phyloP scores from a whole-genome alignment of 2,888 invertebrate species.

The Morpho helenor region DNA sequence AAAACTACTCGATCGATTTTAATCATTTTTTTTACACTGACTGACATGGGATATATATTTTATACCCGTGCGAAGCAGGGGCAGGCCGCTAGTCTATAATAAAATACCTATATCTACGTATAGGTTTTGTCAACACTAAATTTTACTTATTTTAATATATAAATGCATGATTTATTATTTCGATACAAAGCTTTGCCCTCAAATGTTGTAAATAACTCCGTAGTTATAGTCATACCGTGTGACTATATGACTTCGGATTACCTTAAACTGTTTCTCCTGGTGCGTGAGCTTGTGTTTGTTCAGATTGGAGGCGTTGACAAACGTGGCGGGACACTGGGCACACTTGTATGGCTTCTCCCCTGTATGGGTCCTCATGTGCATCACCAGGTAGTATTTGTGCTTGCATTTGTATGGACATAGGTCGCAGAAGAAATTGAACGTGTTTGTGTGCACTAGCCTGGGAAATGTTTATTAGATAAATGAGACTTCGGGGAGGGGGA shows the following conservation, averaged over 20 bases:
- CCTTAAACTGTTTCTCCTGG: constrained; percentile 71
- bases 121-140: too few relatives aligned
- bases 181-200: too few relatives aligned
- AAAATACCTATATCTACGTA: too few relatives aligned
- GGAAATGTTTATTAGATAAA: background rate
- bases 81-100: too few relatives aligned
- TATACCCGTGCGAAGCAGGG: too few relatives aligned
- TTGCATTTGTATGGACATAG: constrained; percentile 73
- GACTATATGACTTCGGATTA: constrained; percentile 25
- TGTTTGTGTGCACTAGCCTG: constrained; percentile 70
- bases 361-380: constrained; percentile 79
- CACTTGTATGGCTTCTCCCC: constrained; percentile 73
- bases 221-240: too few relatives aligned
- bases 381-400: constrained; percentile 70
- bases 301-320: constrained; percentile 82
- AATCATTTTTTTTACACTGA: too few relatives aligned
- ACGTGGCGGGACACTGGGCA: constrained; percentile 76
- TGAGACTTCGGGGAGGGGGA: background rate
- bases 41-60: too few relatives aligned
- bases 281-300: constrained; percentile 83
- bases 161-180: too few relatives aligned
- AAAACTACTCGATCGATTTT: too few relatives aligned
- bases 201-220: too few relatives aligned
- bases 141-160: too few relatives aligned
- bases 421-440: constrained; percentile 74